Conservation (phyloP, 2,113 vertebrate species). For the Rallus limicola region DNA sequence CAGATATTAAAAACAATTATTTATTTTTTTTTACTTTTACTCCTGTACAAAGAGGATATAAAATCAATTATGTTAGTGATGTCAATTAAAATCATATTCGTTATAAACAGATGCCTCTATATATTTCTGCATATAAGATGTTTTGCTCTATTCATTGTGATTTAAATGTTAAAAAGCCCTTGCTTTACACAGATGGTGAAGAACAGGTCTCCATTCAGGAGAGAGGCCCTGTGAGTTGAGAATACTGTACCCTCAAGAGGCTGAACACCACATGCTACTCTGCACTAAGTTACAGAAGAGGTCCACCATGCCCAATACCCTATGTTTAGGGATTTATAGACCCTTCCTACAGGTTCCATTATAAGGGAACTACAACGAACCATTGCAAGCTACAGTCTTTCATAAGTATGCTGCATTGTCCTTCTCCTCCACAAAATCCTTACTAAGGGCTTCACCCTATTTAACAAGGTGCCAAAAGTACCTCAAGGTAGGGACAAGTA, state of each 20-base stretch:
- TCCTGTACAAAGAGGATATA: background rate
- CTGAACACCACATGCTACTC: background rate
- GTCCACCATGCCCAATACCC: background rate
- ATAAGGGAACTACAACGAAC: background rate
- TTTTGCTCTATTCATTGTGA: background rate
- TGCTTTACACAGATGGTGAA: background rate
- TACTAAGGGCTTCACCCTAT: background rate
- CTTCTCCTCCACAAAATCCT: background rate
- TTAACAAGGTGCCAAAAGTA: background rate
- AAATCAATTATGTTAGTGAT: background rate
- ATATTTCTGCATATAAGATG: background rate
- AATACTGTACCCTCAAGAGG: background rate
- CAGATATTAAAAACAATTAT: background rate
- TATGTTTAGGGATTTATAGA: fast-evolving
- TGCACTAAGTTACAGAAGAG: background rate
- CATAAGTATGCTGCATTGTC: fast-evolving
- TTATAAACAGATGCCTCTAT: fast-evolving
- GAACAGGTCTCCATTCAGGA: background rate
- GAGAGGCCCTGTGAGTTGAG: background rate
- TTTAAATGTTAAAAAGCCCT: background rate
- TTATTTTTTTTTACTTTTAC: background rate
- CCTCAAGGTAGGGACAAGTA: background rate
- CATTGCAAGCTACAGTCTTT: background rate
- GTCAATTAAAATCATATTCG: background rate
- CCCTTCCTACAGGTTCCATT: background rate